Base-by-base conservation (phyloP, 1,140 invertebrate genomes). In the Dendrolimus kikuchii region DNA sequence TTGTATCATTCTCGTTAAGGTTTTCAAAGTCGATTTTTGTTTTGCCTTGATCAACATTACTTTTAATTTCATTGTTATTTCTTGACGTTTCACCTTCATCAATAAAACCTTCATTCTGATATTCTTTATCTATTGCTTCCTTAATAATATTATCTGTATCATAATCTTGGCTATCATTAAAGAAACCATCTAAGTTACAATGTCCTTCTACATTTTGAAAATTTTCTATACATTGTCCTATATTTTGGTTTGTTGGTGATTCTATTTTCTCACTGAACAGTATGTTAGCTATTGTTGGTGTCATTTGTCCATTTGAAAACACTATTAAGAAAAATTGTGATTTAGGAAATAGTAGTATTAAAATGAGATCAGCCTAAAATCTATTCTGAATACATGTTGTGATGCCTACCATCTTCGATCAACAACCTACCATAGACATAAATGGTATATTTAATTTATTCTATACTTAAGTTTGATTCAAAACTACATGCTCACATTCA, bases 241-340 rank as follows among this genome's bases (percentile, higher is more conserved):
- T 40, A 57, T 59, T 55, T 6, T 47, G 40, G 41, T 49, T 23
- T 37, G n/a, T 42, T 40, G 50, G 52, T 4, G 50, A 40, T 8
- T 62, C 66, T 8, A 65, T 42, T 59, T 70, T 75, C n/a, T 77
- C 66, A 7, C 71, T 74, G 54, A 81, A 82, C 23, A 82, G 43
- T 57, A 85, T 81, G 38, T 76, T 74, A 40, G 59, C 68, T 72
- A 84, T 84, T 23, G 72, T 62, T 5, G 77, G 81, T 10, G 79
- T 82, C 5, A 72, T 62, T 0, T 70, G 64, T 38, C 53, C 44
- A 10, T 57, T 63, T 39, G 61, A 54, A 40, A 62, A 55, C 5
- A 69, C 74, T 71, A 44, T 8, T 41, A 45, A 7, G 9, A 38
- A 48, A 9, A 38, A 7, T 38, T 7, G 8, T 46, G 9, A 2